Evolutionary conservation across 2,888 invertebrate genomes (phyloP), one percentile per base, ranked within the genome.

Genomic region (Rotaria macrura): DNA sequence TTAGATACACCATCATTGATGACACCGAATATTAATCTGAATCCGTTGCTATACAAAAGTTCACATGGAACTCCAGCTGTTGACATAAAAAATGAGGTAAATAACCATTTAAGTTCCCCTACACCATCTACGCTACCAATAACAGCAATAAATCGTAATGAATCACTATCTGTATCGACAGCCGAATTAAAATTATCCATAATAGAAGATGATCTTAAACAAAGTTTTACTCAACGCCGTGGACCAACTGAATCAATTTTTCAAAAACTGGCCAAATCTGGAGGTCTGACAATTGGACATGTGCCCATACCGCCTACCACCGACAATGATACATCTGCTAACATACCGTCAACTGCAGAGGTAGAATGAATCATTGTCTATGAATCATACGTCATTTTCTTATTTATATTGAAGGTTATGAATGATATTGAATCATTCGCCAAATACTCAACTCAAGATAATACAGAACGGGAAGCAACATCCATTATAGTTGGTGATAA

Each of bases 121-220:
- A 4, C 34, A 34, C 9, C 65, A 20, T 29, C 65, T 20, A 14
- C 38, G 20, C 1, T 6, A 20, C 34, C 29, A 6, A 65, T 7
- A 34, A 20, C 65, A 65, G 25, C 29, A 6, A 34, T 3, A 34
- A 34, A 17, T 34, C 12, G 4, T 7, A 20, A 9, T 65, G 65
- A 65, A 65, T 29, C 34, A 14, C 20, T 34, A 20, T 34, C 65
- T 17, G 12, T 23, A 14, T n/a, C 79, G 14, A n/a, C 79, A 5
- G n/a, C 25, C 25, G 43, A 43, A 34, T 20, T 43, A 23, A 43
- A 79, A 79, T 38, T 79, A 79, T 79, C 43, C 4, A 79, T 14
- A 79, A 79, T 79, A 10, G 43, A 40, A n/a, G n/a, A 79, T 43
- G 79, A 79, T 6, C 79, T 79, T 25, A 79, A 79, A n/a, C 79